Evolutionary conservation across 2,888 invertebrate species (phyloP).

Genomic region (Erebia epiphron): DNA sequence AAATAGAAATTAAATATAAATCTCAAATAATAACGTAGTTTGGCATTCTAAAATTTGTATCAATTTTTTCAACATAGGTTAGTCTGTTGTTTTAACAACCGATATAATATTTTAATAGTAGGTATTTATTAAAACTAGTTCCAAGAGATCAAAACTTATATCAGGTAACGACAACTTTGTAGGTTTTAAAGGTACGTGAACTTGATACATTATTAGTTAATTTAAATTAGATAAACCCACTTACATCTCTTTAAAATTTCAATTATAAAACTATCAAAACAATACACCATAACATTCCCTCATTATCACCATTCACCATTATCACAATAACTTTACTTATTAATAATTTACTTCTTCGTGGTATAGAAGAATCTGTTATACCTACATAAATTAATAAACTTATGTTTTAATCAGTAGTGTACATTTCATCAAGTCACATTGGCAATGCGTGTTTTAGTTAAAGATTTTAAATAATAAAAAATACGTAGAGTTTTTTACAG

Average conservation of each 20-base stretch:
- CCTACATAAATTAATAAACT: neutral
- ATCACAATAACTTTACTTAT: constrained; percentile 51
- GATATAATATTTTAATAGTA: constrained; percentile 55
- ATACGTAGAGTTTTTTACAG: neutral
- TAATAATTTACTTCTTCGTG: constrained; percentile 29
- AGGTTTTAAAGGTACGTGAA: constrained; percentile 35
- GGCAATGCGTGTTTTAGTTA: too few species aligned
- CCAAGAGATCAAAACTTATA: constrained; percentile 79
- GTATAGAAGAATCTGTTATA: constrained; percentile 11
- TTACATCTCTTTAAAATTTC: constrained; percentile 48
- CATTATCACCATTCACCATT: constrained; percentile 67
- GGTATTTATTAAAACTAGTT: constrained; percentile 66
- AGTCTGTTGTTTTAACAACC: constrained; percentile 48
- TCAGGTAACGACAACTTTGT: constrained; percentile 72
- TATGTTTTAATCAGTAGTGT: neutral
- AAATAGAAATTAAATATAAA: constrained; percentile 58
- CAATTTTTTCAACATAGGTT: constrained; percentile 38
- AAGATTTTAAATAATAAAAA: too few species aligned
- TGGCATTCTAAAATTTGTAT: constrained; percentile 58
- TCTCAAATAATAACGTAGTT: constrained; percentile 75
- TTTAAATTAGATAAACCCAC: constrained; percentile 46
- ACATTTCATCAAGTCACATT: neutral
- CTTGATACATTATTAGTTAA: constrained; percentile 24
- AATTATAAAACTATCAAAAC: constrained; percentile 47
- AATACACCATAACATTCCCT: constrained; percentile 50